Conservation (phyloP, 2,888 invertebrate species). For the Cantharis lateralis region DNA sequence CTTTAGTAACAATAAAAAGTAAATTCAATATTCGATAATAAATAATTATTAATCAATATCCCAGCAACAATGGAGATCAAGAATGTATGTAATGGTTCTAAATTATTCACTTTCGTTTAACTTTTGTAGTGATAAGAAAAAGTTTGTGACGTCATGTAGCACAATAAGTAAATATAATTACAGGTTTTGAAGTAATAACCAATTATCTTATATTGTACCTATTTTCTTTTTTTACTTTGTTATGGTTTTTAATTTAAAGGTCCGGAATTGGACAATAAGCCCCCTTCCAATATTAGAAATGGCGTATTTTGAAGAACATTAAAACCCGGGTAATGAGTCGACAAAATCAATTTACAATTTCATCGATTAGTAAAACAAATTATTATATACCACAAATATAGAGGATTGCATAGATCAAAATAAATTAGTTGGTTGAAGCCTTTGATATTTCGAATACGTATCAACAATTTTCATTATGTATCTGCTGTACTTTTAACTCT, state of each 20-base stretch:
- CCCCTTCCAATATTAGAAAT: no score
- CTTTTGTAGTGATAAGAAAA: no score
- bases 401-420: neutral
- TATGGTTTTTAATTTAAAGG: no score
- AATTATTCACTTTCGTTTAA: no score
- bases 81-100: no score
- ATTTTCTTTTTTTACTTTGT: no score
- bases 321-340: no score
- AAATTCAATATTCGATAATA: neutral
- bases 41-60: neutral
- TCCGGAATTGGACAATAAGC: no score
- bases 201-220: neutral
- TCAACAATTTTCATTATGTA: neutral
- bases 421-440: neutral
- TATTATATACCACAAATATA: neutral
- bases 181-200: neutral
- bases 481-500: neutral
- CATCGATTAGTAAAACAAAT: neutral
- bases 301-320: no score
- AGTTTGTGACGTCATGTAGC: no score
- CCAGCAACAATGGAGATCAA: neutral
- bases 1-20: neutral
- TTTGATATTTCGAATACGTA: neutral
- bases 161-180: neutral
- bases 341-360: no score